These are phyloP conservation scores for Helarctos malayanus DNA, from an alignment of 2,797 vertebrate genomes.

Conservation along the genomic window DNA sequence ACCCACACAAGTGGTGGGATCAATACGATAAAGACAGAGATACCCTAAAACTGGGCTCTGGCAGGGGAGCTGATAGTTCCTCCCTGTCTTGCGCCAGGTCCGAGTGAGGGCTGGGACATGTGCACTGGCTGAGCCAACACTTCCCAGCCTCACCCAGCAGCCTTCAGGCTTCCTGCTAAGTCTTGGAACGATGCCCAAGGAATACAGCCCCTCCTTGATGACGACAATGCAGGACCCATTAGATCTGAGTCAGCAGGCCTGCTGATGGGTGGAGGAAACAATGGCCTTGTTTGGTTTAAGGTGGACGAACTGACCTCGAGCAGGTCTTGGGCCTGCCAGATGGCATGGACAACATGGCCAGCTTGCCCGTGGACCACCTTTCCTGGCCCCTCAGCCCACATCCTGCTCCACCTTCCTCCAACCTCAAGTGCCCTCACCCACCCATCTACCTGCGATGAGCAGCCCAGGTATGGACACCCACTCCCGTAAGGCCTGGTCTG, in stretches of 20 bases:
- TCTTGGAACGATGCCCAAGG: not conserved
- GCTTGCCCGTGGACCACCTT: not conserved
- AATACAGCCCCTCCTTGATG: not conserved
- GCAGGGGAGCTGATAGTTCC: not conserved
- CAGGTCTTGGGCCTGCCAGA: conserved; percentile 62
- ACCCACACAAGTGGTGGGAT: not conserved
- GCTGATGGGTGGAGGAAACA: not conserved
- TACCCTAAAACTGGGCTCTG: not conserved
- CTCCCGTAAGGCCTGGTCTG: not conserved
- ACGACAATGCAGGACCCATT: not conserved
- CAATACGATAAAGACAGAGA: not conserved
- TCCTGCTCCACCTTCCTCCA: conserved; percentile 72
- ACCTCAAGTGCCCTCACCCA: not conserved
- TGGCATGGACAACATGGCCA: conserved; percentile 26
- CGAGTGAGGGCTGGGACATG: not conserved
- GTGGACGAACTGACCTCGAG: not conserved
- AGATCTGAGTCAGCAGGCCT: conserved; percentile 44
- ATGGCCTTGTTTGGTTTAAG: conserved; percentile 44
- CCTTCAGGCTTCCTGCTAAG: not conserved
- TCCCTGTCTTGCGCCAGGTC: not conserved
- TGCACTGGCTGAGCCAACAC: too few species aligned
- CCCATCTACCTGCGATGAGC: not conserved
- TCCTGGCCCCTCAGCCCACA: not conserved
- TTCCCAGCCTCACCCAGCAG: not conserved
- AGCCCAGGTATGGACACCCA: not conserved